Base-by-base conservation (phyloP, 64 coral and sea anemone species). In the Stichodactyla helianthus region DNA sequence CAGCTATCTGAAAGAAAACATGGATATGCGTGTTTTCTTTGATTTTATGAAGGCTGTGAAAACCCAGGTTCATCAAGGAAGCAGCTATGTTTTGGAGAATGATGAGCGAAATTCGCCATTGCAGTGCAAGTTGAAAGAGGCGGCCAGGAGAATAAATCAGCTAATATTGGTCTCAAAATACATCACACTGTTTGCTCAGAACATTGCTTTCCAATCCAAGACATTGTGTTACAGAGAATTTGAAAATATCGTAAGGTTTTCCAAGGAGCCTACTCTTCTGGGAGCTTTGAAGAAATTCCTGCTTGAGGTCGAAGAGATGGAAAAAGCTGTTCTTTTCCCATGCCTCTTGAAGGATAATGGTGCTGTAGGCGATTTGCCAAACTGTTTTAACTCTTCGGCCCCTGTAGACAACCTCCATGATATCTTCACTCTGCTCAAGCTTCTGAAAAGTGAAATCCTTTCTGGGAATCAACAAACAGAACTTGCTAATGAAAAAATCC, bases 301-400 rank as follows among this genome's bases (percentile, higher is more conserved):
- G 59, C 2, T 54, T 9, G 83, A 55, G 17, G 55, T 84, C 7
- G 54, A 84, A 26, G 83, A 84, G 19, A 84, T 84, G 83, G 83
- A 84, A 31, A 84, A 84, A 51, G 83, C 83, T 58, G 59, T 84
- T 26, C 53, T 84, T 20, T 84, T 84, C 83, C 83, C 83, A 63
- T 60, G 59, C 56, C 83, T 58, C 9, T 19, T 84, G 83, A 84
- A 84, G 61, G 83, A 84, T 84, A 55, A 84, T 25, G 83, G 59
- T 4, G 16, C 59, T 60, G 54, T 84, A 62, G 83, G 55, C 12
- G 59, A 84, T 62, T 27, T 58, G 83, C 83, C 83, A 84, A 84
- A 51, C 44, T 52, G 13, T 54, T 81, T 54, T 15, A 12, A 81
- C 16, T 60, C 59, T 17, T 31, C 83, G 0, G 10, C 54, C 18